Percentiles rank a stretch among this genome's conserved stretches.
phyloP scores from a whole-genome alignment of 2,113 vertebrate species.

The Riparia riparia region DNA sequence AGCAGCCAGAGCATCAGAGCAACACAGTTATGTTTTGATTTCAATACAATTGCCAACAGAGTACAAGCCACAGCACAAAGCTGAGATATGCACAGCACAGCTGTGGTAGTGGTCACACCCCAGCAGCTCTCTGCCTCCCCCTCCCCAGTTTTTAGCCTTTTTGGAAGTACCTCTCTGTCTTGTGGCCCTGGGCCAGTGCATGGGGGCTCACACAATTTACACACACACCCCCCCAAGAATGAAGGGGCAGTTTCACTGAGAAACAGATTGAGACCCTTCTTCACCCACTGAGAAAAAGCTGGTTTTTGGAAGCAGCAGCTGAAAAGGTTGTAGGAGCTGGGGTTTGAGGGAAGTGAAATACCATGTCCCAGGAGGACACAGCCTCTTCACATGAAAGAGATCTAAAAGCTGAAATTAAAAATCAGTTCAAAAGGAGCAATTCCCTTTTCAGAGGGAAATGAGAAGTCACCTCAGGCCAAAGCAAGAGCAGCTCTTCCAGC shows the following conservation, averaged over 20 bases:
- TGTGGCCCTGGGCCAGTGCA: rapidly evolving
- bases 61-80: neutral
- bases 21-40: slow-evolving; percentile 27
- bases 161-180: neutral
- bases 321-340: neutral
- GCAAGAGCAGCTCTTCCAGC: neutral
- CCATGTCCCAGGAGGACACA: neutral
- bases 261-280: neutral
- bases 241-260: neutral
- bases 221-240: rapidly evolving
- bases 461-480: neutral
- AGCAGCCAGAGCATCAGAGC: slow-evolving; percentile 7
- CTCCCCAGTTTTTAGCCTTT: neutral
- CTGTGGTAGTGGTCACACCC: neutral
- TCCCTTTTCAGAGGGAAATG: neutral
- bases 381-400: neutral
- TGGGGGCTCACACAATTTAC: rapidly evolving
- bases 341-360: neutral
- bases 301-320: neutral
- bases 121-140: neutral
- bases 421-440: neutral
- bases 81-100: neutral
- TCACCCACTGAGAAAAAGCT: neutral
- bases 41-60: slow-evolving; percentile 37
- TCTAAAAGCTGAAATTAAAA: neutral